These are phyloP conservation scores for Lasioglossum oenotherae DNA, from an alignment of 2,888 invertebrate genomes.

Conservation along the genomic window DNA sequence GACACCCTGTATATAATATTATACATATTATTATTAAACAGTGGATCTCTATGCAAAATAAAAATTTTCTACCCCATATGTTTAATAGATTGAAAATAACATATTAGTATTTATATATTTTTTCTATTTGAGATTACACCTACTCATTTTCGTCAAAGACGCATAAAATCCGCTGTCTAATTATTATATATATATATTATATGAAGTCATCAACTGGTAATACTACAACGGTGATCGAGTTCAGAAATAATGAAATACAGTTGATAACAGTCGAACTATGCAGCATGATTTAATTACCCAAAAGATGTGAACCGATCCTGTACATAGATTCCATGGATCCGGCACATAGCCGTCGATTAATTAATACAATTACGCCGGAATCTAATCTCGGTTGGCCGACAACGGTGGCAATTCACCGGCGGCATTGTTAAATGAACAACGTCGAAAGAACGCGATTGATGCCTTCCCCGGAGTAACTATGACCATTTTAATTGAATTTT, in stretches of 20 bases:
- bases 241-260: neutral
- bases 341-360: constrained; percentile 42
- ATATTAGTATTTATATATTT: too few relatives aligned
- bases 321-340: constrained; percentile 30
- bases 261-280: neutral
- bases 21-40: too few relatives aligned
- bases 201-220: neutral
- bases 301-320: constrained; percentile 4
- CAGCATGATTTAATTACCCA: constrained; percentile 35
- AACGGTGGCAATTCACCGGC: constrained; percentile 36
- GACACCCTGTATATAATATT: too few relatives aligned
- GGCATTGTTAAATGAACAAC: constrained; percentile 46
- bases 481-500: constrained; percentile 62
- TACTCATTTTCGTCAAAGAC: too few relatives aligned
- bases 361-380: constrained; percentile 31
- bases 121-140: too few relatives aligned
- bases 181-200: neutral
- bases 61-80: too few relatives aligned
- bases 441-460: constrained; percentile 26
- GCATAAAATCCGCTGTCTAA: too few relatives aligned
- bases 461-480: constrained; percentile 31
- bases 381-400: constrained; percentile 38
- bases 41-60: too few relatives aligned
- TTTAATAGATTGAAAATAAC: too few relatives aligned
- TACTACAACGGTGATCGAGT: neutral